phyloP scores from a whole-genome alignment of 2,113 vertebrate genomes.

The Sinocyclocheilus rhinocerous region DNA sequence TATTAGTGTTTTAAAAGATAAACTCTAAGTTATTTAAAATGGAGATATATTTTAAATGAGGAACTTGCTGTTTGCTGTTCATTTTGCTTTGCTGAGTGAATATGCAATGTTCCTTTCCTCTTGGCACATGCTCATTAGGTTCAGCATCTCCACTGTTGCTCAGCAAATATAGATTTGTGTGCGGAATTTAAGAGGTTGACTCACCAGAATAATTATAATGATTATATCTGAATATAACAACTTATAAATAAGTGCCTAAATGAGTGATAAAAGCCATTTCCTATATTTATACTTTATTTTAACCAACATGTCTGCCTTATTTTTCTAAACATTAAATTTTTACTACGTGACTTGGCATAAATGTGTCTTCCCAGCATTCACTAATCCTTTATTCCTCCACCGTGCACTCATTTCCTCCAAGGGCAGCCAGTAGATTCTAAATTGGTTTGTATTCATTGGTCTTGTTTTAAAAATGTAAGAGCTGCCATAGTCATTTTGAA shows the following conservation, averaged over 20 bases:
- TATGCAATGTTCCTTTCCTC: background rate
- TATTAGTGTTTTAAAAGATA: background rate
- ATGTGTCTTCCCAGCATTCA: slow-evolving; percentile 11
- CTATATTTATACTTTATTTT: background rate
- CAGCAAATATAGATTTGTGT: slow-evolving; percentile 1
- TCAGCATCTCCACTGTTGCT: background rate
- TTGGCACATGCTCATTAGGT: slow-evolving; percentile 14
- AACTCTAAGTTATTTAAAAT: background rate
- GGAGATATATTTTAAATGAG: background rate
- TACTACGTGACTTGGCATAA: background rate
- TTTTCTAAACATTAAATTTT: background rate
- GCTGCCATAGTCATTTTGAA: slow-evolving; percentile 4
- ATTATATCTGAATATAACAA: background rate
- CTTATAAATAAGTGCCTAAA: background rate
- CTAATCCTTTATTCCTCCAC: slow-evolving; percentile 14
- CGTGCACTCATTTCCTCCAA: slow-evolving; percentile 3
- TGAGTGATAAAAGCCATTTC: background rate
- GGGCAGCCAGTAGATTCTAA: slow-evolving; percentile 22
- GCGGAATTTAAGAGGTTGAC: background rate
- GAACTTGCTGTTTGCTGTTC: background rate
- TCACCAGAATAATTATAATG: background rate
- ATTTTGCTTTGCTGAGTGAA: slow-evolving; percentile 7
- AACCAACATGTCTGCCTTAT: background rate
- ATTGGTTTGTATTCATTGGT: slow-evolving; percentile 24
- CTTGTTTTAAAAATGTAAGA: slow-evolving; percentile 23